A percentile compares a stretch with the other conserved stretches of the same genome.
These are phyloP conservation scores for Himalopsyche japonica DNA, from an alignment of 2,888 invertebrate genomes.

Conservation along the genomic window DNA sequence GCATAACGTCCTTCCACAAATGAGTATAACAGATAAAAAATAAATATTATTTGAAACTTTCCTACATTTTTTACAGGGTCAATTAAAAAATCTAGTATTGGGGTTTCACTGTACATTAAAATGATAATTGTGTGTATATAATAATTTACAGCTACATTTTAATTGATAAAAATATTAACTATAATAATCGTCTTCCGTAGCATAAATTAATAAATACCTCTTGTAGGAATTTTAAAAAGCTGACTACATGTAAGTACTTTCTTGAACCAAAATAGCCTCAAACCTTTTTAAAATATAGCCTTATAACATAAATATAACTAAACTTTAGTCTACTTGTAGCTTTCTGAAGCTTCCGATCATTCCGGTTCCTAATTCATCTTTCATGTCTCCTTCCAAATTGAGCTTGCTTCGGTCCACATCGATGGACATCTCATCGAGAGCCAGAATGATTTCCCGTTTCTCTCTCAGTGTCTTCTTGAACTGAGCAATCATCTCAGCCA, in stretches of 20 bases:
- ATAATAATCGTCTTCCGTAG: too few species aligned
- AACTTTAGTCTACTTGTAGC: conserved; percentile 73
- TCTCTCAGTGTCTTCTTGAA: conserved; percentile 68
- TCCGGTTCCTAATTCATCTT: conserved; percentile 71
- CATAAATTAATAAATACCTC: not conserved
- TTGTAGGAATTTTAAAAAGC: not conserved
- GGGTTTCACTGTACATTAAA: too few species aligned
- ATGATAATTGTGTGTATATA: too few species aligned
- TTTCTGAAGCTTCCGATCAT: conserved; percentile 84
- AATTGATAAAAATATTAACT: too few species aligned
- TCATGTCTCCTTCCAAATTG: conserved; percentile 62
- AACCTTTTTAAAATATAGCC: not conserved
- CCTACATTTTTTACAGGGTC: too few species aligned
- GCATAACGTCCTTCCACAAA: too few species aligned
- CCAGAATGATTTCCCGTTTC: conserved; percentile 67
- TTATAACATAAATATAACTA: not conserved
- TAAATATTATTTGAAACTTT: too few species aligned
- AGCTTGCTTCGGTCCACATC: conserved; percentile 62
- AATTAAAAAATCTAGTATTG: too few species aligned
- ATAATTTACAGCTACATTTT: too few species aligned
- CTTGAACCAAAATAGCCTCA: not conserved
- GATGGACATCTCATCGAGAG: conserved; percentile 76
- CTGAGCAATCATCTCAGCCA: conserved; percentile 78
- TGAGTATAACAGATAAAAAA: too few species aligned
- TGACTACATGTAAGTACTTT: not conserved